phyloP scores from a whole-genome alignment of 1,140 invertebrate species.

The Drosophila pallidifrons region DNA sequence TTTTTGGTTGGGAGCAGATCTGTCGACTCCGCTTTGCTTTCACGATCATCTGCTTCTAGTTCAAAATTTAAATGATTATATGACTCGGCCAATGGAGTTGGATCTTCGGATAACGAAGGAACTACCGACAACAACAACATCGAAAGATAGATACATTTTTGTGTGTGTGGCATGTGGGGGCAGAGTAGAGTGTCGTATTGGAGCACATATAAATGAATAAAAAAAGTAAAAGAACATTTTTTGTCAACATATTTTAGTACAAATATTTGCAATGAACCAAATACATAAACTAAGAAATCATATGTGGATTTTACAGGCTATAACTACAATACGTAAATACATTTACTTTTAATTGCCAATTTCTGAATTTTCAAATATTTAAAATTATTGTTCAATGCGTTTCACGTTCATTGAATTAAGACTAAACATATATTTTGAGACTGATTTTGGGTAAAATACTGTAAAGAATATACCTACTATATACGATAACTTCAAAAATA shows the following conservation, averaged over 20 bases:
- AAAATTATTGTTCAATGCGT: no score
- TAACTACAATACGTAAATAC: conserved; percentile 7
- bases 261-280: conserved; percentile 1
- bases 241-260: conserved; percentile 19
- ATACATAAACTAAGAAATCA: conserved; percentile 8
- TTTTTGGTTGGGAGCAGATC: conserved; percentile 13
- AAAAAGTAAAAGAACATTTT: conserved; percentile 9
- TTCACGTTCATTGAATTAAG: no score
- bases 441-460: no score
- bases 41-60: conserved; percentile 75
- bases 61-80: conserved; percentile 83
- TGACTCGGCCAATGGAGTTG: conserved; percentile 84
- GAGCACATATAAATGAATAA: conserved; percentile 16
- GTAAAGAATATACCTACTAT: no score
- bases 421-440: no score
- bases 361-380: not conserved
- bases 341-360: not conserved
- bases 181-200: conserved; percentile 18
- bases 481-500: no score
- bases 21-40: conserved; percentile 26
- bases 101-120: conserved; percentile 85
- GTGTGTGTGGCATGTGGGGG: conserved; percentile 14
- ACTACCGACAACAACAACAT: conserved; percentile 62
- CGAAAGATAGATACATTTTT: conserved; percentile 34
- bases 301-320: not conserved